Evolutionary conservation across 2,113 vertebrate genomes (phyloP).

Genomic region (Zapornia atra): DNA sequence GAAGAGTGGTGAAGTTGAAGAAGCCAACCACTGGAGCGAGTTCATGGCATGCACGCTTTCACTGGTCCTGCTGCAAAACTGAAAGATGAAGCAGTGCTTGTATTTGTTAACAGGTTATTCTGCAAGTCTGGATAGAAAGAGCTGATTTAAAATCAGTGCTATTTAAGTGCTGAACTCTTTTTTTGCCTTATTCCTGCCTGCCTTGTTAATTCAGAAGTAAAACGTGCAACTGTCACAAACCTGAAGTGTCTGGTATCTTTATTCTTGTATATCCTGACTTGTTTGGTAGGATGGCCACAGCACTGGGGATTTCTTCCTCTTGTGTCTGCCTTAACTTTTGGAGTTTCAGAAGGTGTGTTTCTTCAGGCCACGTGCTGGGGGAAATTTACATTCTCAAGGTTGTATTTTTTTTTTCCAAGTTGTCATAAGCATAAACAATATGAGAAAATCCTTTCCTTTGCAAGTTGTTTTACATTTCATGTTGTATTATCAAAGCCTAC

Average conservation of each 20-base stretch:
- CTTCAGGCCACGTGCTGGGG: background rate
- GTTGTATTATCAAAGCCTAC: background rate
- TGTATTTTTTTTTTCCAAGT: background rate
- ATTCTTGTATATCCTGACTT: background rate
- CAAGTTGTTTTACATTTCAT: background rate
- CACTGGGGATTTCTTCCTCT: background rate
- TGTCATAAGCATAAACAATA: background rate
- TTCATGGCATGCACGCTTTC: rapidly evolving
- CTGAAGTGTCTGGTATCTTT: background rate
- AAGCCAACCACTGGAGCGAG: background rate
- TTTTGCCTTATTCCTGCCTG: background rate
- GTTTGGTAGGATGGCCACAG: background rate
- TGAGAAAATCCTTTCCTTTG: background rate
- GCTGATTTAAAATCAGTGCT: background rate
- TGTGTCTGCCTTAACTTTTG: background rate
- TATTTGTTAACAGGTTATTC: background rate
- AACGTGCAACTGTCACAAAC: background rate
- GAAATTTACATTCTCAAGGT: background rate
- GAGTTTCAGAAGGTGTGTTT: background rate
- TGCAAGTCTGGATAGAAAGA: background rate
- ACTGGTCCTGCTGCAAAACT: background rate
- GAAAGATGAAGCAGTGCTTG: background rate
- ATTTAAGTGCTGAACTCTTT: background rate
- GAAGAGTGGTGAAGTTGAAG: background rate
- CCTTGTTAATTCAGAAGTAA: background rate